phyloP scores from a whole-genome alignment of 2,113 vertebrate species.

The Ictidomys tridecemlineatus region DNA sequence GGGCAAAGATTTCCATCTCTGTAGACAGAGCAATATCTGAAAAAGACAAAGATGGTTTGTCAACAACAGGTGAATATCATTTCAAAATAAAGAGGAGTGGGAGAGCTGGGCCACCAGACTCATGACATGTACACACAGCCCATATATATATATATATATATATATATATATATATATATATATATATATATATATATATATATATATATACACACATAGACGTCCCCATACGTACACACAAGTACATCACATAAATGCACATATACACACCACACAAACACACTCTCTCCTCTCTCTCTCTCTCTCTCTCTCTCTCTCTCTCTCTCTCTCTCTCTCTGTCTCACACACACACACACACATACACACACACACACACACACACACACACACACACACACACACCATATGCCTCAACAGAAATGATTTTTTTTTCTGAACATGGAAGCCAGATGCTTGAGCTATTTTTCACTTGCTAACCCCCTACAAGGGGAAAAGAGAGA shows the following conservation, averaged over 20 bases:
- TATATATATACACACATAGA: background rate
- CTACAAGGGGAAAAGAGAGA: background rate
- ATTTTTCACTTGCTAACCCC: background rate
- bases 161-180: background rate
- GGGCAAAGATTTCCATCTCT: slow-evolving; percentile 70
- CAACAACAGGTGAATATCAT: slow-evolving; percentile 47
- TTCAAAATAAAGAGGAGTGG: slow-evolving; percentile 42
- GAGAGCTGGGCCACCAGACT: background rate
- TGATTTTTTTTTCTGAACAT: slow-evolving; percentile 37
- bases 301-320: no score
- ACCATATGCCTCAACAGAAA: background rate
- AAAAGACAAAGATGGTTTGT: slow-evolving; percentile 70
- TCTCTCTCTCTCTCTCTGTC: no score
- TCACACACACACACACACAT: no score
- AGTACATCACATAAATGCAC: background rate
- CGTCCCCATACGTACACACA: no score
- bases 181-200: background rate
- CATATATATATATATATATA: background rate
- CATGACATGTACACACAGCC: background rate
- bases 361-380: no score
- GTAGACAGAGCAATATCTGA: slow-evolving; percentile 52
- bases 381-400: no score
- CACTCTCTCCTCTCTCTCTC: no score
- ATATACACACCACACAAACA: background rate
- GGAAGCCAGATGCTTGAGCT: background rate